These are phyloP conservation scores for Lamprologus speciosus DNA, from an alignment of 2,113 vertebrate species.

Conservation along the genomic window DNA sequence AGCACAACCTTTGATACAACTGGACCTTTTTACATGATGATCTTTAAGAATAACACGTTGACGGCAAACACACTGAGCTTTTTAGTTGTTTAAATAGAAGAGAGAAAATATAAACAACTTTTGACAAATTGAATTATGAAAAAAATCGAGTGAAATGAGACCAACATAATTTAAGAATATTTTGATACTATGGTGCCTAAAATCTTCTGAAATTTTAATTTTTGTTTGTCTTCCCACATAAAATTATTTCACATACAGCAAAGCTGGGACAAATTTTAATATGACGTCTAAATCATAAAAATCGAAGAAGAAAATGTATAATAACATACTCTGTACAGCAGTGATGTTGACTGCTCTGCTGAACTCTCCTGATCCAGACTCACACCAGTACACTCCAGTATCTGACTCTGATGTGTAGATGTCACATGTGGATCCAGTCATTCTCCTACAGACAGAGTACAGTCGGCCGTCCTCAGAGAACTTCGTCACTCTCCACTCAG, in stretches of 20 bases:
- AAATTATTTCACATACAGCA: accelerated
- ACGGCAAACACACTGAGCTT: neutral
- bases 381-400: neutral
- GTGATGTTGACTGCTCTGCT: neutral
- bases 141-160: neutral
- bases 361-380: neutral
- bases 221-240: neutral
- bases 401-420: accelerated
- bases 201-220: neutral
- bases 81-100: neutral
- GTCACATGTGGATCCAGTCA: neutral
- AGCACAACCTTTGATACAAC: neutral
- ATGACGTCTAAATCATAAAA: accelerated
- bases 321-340: neutral
- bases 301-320: accelerated
- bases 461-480: accelerated
- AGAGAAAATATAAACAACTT: neutral
- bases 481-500: too few relatives aligned
- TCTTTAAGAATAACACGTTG: neutral
- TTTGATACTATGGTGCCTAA: neutral
- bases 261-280: neutral
- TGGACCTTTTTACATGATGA: neutral
- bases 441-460: too few relatives aligned
- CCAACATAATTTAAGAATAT: neutral
- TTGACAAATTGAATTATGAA: neutral